These are phyloP conservation scores for Shinisaurus crocodilurus DNA, from an alignment of 2,113 vertebrate species.

Conservation along the genomic window DNA sequence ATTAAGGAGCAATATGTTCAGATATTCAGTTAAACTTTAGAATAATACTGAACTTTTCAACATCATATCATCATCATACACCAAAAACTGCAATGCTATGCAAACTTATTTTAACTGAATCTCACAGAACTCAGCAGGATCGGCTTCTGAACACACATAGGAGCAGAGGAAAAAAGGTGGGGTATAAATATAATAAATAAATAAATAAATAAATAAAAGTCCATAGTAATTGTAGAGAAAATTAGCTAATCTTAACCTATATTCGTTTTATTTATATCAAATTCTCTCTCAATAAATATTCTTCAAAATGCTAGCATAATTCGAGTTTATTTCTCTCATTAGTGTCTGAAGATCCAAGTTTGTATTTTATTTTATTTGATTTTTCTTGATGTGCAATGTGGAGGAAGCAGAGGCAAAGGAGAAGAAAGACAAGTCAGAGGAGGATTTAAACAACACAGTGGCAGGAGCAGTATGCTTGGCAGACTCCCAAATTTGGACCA, in stretches of 20 bases:
- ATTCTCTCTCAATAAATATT: not conserved
- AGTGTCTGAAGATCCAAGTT: not conserved
- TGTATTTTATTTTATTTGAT: not conserved
- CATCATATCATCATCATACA: not conserved
- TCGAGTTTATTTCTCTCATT: not conserved
- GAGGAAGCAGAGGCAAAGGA: not conserved
- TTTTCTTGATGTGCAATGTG: not conserved
- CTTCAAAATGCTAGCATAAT: not conserved
- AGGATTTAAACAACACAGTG: not conserved
- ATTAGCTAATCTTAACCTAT: not conserved
- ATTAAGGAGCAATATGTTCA: not conserved
- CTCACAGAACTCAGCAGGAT: not conserved
- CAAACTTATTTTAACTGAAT: not conserved
- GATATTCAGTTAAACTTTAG: not conserved
- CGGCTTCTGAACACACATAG: not conserved
- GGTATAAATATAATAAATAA: too few relatives aligned
- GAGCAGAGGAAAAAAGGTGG: too few relatives aligned
- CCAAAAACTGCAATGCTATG: not conserved
- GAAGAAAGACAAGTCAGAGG: not conserved
- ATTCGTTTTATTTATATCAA: not conserved
- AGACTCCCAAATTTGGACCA: not conserved
- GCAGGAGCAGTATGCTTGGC: not conserved
- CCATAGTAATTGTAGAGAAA: not conserved
- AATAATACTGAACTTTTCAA: not conserved
- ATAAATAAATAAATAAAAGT: too few relatives aligned